Base-by-base conservation (phyloP, 2,797 vertebrate species). In the Sebastiscus tertius region DNA sequence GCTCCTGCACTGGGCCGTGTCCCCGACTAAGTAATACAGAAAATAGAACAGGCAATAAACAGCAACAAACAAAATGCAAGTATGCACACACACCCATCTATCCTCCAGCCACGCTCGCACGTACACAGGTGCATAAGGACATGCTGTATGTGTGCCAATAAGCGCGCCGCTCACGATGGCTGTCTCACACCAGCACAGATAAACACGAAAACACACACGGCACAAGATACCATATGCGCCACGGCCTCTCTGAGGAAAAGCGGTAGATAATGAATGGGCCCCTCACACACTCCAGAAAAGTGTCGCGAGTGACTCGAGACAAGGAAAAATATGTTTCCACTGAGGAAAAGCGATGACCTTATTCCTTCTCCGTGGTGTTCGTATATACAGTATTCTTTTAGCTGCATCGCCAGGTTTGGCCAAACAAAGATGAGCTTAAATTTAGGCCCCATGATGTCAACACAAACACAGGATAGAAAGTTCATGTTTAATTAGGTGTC, bases 401-500 rank as follows among this genome's bases (percentile, higher is more conserved):
- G 86, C 87, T 88, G 83, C 92, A 77, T 86, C 81, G 9, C 88
- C 91, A 91, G 89, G 90, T 93, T 92, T 55, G 87, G 79, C 85
- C 82, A 75, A 88, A 83, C 82, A 88, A 92, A 91, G 82, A 89
- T 80, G 86, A 90, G 90, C 82, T 91, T 91, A 91, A 93, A 95
- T 92, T 94, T 95, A 92, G 93, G 91, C 88, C 88, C 87, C 86
- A 91, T 94, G 93, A 95, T 95, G 91, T 95, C 89, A 94, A 93
- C 93, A 93, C 92, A 94, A 94, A 94, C 87, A 92, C 87, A 83
- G 75, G 80, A 86, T 82, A 89, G 89, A 95, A 95, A 96, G 92
- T 97, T 96, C 95, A 96, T 85, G 84, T 95, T 90, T 95, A 95
- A 95, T 95, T 97, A 97, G 97, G 96, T 93, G 87, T 93, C 89